Conservation (phyloP, 2,113 vertebrate species). For the Macquaria ambigua region DNA sequence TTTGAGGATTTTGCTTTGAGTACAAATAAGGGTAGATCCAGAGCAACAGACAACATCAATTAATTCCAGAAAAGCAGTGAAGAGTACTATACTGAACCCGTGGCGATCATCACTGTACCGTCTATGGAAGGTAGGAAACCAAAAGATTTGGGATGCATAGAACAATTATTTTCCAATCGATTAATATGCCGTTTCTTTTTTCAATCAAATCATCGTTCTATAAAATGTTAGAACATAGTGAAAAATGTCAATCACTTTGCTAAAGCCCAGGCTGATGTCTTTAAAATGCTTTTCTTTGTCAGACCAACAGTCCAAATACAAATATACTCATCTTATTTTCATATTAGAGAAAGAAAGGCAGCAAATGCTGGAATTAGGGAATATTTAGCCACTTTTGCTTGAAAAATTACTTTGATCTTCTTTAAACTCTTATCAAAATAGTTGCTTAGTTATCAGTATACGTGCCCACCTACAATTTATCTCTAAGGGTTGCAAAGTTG, state of each 20-base stretch:
- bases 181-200: neutral
- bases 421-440: no score
- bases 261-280: neutral
- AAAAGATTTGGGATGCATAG: neutral
- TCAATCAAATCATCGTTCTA: neutral
- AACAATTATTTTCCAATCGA: neutral
- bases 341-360: neutral
- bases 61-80: constrained; percentile 38
- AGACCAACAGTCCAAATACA: neutral
- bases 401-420: neutral
- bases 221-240: neutral
- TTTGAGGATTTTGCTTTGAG: constrained; percentile 59
- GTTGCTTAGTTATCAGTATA: neutral
- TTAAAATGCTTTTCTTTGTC: neutral
- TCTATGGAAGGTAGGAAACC: neutral
- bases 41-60: constrained; percentile 48
- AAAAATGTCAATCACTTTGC: neutral
- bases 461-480: no score
- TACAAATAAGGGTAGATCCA: constrained; percentile 37
- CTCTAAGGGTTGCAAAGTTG: neutral
- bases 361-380: neutral
- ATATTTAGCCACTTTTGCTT: neutral
- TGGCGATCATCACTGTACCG: neutral
- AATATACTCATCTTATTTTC: neutral
- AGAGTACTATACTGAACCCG: constrained; percentile 4